These are phyloP conservation scores for Mus musculus DNA, from an alignment of 2,113 vertebrate species.

Conservation along the genomic window DNA sequence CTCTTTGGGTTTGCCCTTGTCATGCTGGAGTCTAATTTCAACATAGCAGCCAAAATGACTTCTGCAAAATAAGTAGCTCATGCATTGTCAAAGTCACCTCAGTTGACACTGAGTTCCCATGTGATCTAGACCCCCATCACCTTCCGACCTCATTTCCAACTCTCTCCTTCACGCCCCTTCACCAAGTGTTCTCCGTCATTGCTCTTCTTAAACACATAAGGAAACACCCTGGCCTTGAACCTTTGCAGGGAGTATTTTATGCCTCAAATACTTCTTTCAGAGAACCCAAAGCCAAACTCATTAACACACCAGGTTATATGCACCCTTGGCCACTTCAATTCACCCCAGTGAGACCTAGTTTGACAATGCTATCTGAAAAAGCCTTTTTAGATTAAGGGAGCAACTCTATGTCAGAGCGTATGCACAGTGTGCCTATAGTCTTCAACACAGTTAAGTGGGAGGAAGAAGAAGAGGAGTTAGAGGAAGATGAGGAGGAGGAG, in stretches of 20 bases:
- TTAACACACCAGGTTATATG: neutral
- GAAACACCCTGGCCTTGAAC: neutral
- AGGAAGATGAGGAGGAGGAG: too few relatives aligned
- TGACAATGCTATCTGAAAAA: neutral
- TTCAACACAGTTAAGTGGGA: neutral
- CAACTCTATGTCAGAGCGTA: neutral
- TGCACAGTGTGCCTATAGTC: neutral
- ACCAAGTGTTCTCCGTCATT: neutral
- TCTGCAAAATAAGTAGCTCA: constrained; percentile 14
- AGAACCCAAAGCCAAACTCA: neutral
- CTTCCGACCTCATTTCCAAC: neutral
- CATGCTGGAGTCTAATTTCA: neutral
- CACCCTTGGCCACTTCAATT: neutral
- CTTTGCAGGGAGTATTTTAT: neutral
- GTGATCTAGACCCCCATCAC: neutral
- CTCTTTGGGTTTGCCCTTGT: neutral
- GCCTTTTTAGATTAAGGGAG: neutral
- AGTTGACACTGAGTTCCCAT: neutral
- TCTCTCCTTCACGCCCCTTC: neutral
- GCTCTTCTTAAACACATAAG: neutral
- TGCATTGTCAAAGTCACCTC: neutral
- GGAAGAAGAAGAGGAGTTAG: too few relatives aligned
- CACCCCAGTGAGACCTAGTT: neutral
- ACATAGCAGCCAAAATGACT: neutral
- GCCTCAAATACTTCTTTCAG: neutral